phyloP scores from a whole-genome alignment of 2,797 vertebrate genomes.

The Bucorvus abyssinicus region DNA sequence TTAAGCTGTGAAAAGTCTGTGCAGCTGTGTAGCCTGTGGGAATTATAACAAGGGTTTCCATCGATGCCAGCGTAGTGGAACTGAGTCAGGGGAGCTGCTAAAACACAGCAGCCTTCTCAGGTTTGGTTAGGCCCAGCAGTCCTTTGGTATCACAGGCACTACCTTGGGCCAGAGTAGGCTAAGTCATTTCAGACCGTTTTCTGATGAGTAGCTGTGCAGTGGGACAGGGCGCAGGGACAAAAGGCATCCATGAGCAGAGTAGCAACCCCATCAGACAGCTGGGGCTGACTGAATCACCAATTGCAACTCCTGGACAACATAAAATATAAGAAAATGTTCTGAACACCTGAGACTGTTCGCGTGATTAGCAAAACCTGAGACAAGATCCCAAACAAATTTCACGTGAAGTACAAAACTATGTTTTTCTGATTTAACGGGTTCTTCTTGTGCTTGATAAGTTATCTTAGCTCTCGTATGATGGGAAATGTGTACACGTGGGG shows the following conservation, averaged over 20 bases:
- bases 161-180: background rate
- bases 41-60: background rate
- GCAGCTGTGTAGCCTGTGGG: background rate
- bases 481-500: background rate
- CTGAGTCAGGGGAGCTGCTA: background rate
- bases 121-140: background rate
- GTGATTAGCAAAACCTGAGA: background rate
- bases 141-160: background rate
- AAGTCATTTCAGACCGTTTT: background rate
- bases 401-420: background rate
- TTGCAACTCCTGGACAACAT: background rate
- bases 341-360: background rate
- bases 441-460: background rate
- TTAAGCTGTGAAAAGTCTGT: background rate
- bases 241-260: background rate
- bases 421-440: background rate
- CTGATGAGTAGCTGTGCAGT: background rate
- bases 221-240: background rate
- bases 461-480: rapidly evolving
- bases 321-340: background rate
- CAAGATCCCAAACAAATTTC: background rate
- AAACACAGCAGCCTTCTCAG: background rate
- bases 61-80: background rate
- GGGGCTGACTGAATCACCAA: background rate
- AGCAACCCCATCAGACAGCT: background rate